Evolutionary conservation across 2,113 vertebrate genomes (phyloP), one percentile per base, ranked within the genome.

Genomic region (Leptosomus discolor): DNA sequence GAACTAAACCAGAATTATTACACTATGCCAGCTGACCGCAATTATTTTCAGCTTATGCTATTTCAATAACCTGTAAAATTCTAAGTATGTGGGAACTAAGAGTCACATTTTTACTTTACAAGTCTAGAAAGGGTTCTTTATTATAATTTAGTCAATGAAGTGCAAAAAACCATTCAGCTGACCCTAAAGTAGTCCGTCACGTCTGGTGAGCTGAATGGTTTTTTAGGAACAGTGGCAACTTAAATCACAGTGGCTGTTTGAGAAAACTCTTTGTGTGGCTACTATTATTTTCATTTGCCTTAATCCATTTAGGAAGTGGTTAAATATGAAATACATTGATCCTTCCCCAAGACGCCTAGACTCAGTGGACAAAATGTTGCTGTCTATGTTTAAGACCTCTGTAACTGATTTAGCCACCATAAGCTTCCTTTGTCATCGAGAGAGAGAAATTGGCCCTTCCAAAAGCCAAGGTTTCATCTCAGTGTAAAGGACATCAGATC

Each of bases 31-130:
- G 67, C 46, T 94, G 94, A 97, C 85, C 58, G 0, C 54, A 93
- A 69, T 96, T 95, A 93, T 80, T 94, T 85, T 41, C 75, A 88
- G 50, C 3, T 85, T 95, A 93, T 57, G 36, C 29, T 93, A 39
- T 79, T 86, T 90, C 67, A 93, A 54, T 84, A 92, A 92, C 54
- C 75, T 94, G 82, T 86, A 83, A 80, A 93, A 80, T 90, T 80
- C 61, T 58, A 85, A 92, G 83, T 80, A 83, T 54, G 43, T 69
- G 45, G 29, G n/a, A 95, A 83, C 16, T 43, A 68, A 67, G 46
- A 85, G 37, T 79, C 32, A 36, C 58, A 80, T 85, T 75, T 94
- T 65, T 64, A 56, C 61, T 91, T 70, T 12, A 53, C 26, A 85
- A 87, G 30, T 70, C 70, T 83, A 53, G n/a, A 82, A 92, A 74